phyloP scores from a whole-genome alignment of 2,113 vertebrate genomes.

The Cinclus mexicanus region DNA sequence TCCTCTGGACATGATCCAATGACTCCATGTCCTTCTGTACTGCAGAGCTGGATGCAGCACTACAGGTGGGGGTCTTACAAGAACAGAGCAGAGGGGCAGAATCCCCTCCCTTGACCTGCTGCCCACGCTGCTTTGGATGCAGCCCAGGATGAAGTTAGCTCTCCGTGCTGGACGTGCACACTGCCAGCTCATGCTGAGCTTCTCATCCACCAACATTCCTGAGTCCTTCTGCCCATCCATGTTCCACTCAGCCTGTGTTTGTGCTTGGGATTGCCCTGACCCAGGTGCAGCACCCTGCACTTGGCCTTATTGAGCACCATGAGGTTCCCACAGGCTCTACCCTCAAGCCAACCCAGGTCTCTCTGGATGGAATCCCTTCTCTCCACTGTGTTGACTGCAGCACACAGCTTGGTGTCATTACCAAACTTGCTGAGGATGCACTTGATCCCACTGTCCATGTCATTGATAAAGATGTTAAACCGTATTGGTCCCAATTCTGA shows the following conservation, averaged over 20 bases:
- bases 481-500: rapidly evolving
- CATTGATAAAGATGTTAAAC: neutral
- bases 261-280: neutral
- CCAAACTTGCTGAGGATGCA: neutral
- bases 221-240: neutral
- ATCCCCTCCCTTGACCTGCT: neutral
- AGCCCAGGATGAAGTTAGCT: neutral
- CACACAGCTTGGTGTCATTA: neutral
- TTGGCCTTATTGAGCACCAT: neutral
- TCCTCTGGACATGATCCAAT: neutral
- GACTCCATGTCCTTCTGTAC: neutral
- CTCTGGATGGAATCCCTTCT: neutral
- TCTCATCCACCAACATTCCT: neutral
- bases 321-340: neutral
- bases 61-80: neutral
- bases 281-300: neutral
- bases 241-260: too few species aligned
- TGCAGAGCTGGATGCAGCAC: neutral
- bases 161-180: neutral
- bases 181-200: neutral
- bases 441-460: neutral
- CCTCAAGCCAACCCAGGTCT: neutral
- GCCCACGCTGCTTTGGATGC: neutral
- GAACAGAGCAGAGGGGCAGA: neutral
- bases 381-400: neutral